Evolutionary conservation across 2,797 vertebrate species (phyloP), one percentile per base, ranked within the genome.

Genomic region (Anisognathus igniventris): DNA sequence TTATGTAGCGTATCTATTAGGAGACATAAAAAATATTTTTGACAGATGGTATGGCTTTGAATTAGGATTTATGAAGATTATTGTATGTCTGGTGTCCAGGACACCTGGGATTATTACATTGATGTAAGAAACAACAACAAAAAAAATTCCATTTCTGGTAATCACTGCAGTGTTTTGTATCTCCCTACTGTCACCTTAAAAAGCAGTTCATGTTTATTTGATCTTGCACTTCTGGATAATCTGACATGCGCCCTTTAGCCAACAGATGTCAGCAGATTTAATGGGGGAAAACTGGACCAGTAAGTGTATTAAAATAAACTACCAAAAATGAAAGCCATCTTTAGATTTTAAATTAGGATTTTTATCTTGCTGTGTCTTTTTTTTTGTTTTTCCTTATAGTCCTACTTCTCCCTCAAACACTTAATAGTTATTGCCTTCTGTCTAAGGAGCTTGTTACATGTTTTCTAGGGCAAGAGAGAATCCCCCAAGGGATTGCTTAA

Each of bases 31-130:
- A 96, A 96, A 92, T 96, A 96, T 86, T 96, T 97, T 87, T 96
- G 96, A 96, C 97, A 98, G 97, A 97, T 98, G 96, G 97, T 83
- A 77, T 86, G 87, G 89, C 93, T 96, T 92, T 96, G 94, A 97
- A 96, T 91, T 92, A 97, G 95, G 95, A 96, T 97, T 98, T 97
- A 95, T 95, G 92, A 96, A 97, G 97, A 97, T 97, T 97, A 97
- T 92, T 90, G 86, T 95, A 92, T 95, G 91, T 90, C 97, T 97
- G 88, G 66, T 94, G 70, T 87, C 95, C 85, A 88, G 88, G 85
- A 92, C 91, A 89, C 96, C 94, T 95, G 95, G 86, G 95, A 95
- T 93, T 95, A 93, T 97, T 96, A 93, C 67, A 94, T 28, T 95
- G 94, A 96, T 95, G 90, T 93, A 86, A 97, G 88, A 96, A 92